Conservation (phyloP, 2,797 vertebrate genomes). For the Sebastes trivittatus region DNA sequence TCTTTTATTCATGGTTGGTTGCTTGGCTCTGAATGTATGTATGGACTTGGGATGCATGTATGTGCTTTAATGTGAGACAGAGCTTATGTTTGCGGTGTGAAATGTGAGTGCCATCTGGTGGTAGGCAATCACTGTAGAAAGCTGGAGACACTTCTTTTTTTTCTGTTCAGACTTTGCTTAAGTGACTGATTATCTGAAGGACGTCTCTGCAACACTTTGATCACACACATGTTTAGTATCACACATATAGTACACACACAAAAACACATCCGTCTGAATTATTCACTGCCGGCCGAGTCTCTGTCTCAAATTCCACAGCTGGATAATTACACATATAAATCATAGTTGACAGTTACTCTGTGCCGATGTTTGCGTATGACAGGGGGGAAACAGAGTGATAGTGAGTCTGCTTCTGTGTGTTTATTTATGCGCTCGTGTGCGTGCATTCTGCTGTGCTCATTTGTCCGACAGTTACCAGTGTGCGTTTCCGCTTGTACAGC, state of each 20-base stretch:
- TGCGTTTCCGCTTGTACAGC: constrained; percentile 6
- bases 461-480: neutral
- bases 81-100: constrained; percentile 24
- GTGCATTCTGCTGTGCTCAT: neutral
- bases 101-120: constrained; percentile 80
- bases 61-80: neutral
- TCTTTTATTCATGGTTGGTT: neutral
- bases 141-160: neutral
- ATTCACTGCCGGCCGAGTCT: constrained; percentile 55
- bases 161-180: constrained; percentile 4
- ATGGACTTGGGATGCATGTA: neutral
- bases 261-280: constrained; percentile 69
- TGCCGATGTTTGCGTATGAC: constrained; percentile 37
- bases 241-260: constrained; percentile 26
- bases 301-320: constrained; percentile 71
- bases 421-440: neutral
- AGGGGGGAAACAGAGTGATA: constrained; percentile 11
- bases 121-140: constrained; percentile 8
- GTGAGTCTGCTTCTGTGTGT: constrained; percentile 7
- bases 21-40: neutral
- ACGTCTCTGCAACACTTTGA: constrained; percentile 35
- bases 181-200: constrained; percentile 50
- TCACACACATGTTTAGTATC: constrained; percentile 34
- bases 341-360: constrained; percentile 69
- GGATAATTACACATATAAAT: constrained; percentile 82